These are phyloP conservation scores for Erannis defoliaria DNA, from an alignment of 2,888 invertebrate genomes.

Conservation along the genomic window DNA sequence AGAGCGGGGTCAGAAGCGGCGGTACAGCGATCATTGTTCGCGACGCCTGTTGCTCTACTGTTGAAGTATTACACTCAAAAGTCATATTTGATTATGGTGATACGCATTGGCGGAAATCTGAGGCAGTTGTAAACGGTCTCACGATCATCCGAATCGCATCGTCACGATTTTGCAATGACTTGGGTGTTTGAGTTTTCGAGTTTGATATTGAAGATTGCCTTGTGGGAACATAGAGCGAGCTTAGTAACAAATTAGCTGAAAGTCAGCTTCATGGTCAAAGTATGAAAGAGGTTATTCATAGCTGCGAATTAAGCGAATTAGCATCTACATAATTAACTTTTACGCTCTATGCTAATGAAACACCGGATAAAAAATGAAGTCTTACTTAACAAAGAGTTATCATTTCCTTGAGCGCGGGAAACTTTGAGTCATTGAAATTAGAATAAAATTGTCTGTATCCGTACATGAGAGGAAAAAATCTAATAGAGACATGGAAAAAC, in stretches of 20 bases:
- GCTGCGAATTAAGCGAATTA: constrained; percentile 51
- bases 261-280: constrained; percentile 39
- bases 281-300: constrained; percentile 38
- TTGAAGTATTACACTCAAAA: constrained; percentile 71
- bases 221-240: constrained; percentile 14
- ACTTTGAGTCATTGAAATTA: constrained; percentile 60
- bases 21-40: constrained; percentile 72
- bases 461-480: constrained; percentile 50
- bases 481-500: constrained; percentile 52
- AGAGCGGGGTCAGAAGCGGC: constrained; percentile 69
- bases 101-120: constrained; percentile 50
- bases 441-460: constrained; percentile 43
- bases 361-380: constrained; percentile 55
- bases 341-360: constrained; percentile 61
- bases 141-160: constrained; percentile 62
- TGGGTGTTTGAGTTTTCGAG: constrained; percentile 12
- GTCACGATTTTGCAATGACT: constrained; percentile 65
- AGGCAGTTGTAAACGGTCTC: constrained; percentile 54
- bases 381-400: constrained; percentile 58
- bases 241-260: constrained; percentile 34
- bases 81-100: constrained; percentile 73
- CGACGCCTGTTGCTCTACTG: constrained; percentile 67
- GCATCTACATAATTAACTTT: constrained; percentile 58
- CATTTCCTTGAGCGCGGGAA: constrained; percentile 75
- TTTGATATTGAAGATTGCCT: constrained; percentile 1